A percentile compares a stretch with the other conserved stretches of the same genome.
Conservation (phyloP, 2,113 vertebrate species). For the Cinclus mexicanus region DNA sequence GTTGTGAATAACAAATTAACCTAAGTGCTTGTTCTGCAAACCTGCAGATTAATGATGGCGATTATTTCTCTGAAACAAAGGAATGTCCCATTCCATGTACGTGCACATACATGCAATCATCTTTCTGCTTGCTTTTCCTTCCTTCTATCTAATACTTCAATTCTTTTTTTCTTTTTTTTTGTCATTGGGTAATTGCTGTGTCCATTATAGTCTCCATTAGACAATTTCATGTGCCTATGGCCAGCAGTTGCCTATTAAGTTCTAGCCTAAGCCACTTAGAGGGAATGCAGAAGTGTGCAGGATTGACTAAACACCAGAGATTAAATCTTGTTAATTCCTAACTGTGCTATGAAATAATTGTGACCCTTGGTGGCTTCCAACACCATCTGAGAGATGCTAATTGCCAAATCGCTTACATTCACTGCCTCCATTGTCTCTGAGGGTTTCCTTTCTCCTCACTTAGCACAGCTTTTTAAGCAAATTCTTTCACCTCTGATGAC, state of each 20-base stretch:
- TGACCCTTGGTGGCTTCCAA: neutral
- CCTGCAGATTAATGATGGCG: neutral
- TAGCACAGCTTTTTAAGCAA: neutral
- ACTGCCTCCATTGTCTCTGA: neutral
- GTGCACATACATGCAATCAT: neutral
- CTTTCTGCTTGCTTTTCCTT: neutral
- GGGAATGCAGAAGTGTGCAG: neutral
- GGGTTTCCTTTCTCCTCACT: neutral
- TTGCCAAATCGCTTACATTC: neutral
- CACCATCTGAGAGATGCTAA: neutral
- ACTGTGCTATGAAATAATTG: neutral
- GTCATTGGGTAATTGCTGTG: neutral
- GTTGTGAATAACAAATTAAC: neutral
- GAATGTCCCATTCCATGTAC: neutral
- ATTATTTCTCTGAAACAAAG: neutral
- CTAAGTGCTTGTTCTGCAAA: neutral
- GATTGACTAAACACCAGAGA: neutral
- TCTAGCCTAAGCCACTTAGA: neutral
- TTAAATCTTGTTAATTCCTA: neutral
- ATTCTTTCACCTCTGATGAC: neutral
- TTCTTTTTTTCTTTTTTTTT: neutral
- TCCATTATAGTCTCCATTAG: neutral
- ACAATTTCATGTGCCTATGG: neutral
- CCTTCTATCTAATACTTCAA: neutral
- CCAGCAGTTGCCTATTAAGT: neutral